Evolutionary conservation across 2,888 invertebrate species (phyloP).

Genomic region (Deroplatys truncata): DNA sequence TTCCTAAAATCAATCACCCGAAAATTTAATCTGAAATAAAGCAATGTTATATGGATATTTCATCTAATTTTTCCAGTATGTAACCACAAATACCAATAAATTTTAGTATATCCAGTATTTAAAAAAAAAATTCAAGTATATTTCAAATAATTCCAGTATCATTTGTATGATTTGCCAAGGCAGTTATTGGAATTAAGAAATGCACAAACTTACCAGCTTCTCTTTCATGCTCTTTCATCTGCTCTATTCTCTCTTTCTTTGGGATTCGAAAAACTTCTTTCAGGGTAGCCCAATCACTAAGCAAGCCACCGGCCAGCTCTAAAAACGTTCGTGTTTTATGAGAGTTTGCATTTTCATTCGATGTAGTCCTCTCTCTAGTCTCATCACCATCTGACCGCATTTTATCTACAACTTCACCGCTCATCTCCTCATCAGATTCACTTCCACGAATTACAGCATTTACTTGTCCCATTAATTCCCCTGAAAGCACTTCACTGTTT

Average conservation of each 20-base stretch:
- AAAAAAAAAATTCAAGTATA: too few relatives aligned
- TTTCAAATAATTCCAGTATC: too few relatives aligned
- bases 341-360: conserved; percentile 22
- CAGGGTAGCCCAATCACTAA: conserved; percentile 67
- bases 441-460: neutral
- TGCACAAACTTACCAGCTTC: conserved; percentile 64
- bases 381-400: conserved; percentile 26
- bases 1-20: too few relatives aligned
- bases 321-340: conserved; percentile 43
- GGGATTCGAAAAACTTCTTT: conserved; percentile 85
- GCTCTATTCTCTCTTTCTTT: conserved; percentile 88
- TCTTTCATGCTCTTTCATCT: conserved; percentile 92
- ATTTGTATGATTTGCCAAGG: too few relatives aligned
- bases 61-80: too few relatives aligned
- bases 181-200: too few relatives aligned
- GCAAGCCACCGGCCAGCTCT: conserved; percentile 57
- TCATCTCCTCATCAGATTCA: conserved; percentile 22
- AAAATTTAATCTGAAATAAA: too few relatives aligned
- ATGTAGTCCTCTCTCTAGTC: conserved; percentile 34
- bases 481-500: neutral
- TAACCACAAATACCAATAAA: too few relatives aligned
- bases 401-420: conserved; percentile 36
- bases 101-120: too few relatives aligned
- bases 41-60: too few relatives aligned
- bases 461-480: neutral